A percentile compares a stretch with the other conserved stretches of the same genome.
Conservation (phyloP, 2,797 vertebrate genomes). For the Pangasius krempfi region DNA sequence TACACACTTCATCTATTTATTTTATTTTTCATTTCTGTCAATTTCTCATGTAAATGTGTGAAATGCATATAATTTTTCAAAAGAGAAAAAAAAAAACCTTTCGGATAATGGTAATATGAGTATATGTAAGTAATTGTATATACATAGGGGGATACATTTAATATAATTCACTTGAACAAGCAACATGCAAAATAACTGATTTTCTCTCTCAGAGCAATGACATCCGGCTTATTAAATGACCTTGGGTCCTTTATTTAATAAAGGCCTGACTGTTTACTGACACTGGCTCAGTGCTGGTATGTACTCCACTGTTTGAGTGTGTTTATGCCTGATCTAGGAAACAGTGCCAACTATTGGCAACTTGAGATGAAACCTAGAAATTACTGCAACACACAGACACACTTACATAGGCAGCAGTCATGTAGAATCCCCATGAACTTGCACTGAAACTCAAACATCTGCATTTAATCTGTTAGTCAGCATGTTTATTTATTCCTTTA, state of each 20-base stretch:
- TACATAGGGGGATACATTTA: neutral
- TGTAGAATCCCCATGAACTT: neutral
- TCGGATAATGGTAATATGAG: neutral
- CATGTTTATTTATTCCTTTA: neutral
- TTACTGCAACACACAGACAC: slow-evolving; percentile 1
- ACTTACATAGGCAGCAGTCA: neutral
- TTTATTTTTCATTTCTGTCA: neutral
- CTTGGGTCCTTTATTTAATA: neutral
- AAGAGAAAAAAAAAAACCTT: neutral
- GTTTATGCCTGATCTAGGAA: slow-evolving; percentile 48
- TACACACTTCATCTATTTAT: neutral
- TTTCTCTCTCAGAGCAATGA: neutral
- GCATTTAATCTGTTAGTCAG: neutral
- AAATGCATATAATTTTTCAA: neutral
- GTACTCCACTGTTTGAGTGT: slow-evolving; percentile 47
- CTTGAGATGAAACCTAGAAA: slow-evolving; percentile 27
- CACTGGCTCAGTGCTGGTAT: neutral
- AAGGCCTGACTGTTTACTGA: neutral
- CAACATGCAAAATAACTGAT: neutral
- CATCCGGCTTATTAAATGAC: neutral
- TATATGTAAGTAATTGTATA: too few relatives aligned
- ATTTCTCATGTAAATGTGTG: neutral
- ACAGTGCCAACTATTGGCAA: slow-evolving; percentile 62
- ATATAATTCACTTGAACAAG: neutral
- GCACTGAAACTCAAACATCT: neutral